A percentile compares a stretch with the other conserved stretches of the same genome.
phyloP scores from a whole-genome alignment of 1,140 invertebrate species.

The Sycophila sp. region DNA sequence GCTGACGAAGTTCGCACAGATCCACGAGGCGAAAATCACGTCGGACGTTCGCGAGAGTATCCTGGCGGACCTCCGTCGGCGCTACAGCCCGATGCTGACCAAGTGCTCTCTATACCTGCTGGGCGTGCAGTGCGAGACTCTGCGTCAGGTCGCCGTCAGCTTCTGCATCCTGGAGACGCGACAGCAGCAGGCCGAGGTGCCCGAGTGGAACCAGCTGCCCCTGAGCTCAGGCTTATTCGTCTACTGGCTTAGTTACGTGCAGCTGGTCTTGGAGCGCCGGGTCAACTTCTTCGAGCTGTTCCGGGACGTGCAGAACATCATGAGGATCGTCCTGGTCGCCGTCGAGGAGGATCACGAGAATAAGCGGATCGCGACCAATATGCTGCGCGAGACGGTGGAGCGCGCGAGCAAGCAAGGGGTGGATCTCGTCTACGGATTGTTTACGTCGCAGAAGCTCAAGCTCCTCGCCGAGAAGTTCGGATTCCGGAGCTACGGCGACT shows the following conservation, averaged over 20 bases:
- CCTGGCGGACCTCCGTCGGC: not conserved
- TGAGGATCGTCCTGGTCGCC: conserved; percentile 29
- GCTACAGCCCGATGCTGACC: not conserved
- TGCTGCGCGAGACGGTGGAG: conserved; percentile 30
- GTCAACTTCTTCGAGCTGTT: not conserved
- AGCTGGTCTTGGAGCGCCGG: not conserved
- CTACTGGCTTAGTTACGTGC: not conserved
- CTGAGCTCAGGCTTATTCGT: not conserved
- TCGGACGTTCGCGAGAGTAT: not conserved
- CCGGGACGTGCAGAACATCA: not conserved
- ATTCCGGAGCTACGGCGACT: conserved; percentile 25
- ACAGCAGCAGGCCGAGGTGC: not conserved
- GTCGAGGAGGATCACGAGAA: conserved; percentile 36
- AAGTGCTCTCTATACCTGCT: not conserved
- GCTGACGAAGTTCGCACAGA: not conserved
- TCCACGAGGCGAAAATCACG: not conserved
- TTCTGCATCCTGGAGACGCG: not conserved
- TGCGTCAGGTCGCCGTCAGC: too few species aligned
- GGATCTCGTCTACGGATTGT: conserved; percentile 43
- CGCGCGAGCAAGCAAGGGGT: conserved; percentile 22
- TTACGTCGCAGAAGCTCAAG: conserved; percentile 43
- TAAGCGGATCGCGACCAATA: conserved; percentile 31
- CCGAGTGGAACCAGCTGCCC: not conserved
- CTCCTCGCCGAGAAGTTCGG: conserved; percentile 37
- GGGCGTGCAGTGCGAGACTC: too few species aligned